Evolutionary conservation across 2,888 invertebrate species (phyloP), one percentile per base, ranked within the genome.

Genomic region (Rhagophthalmus giganteus): DNA sequence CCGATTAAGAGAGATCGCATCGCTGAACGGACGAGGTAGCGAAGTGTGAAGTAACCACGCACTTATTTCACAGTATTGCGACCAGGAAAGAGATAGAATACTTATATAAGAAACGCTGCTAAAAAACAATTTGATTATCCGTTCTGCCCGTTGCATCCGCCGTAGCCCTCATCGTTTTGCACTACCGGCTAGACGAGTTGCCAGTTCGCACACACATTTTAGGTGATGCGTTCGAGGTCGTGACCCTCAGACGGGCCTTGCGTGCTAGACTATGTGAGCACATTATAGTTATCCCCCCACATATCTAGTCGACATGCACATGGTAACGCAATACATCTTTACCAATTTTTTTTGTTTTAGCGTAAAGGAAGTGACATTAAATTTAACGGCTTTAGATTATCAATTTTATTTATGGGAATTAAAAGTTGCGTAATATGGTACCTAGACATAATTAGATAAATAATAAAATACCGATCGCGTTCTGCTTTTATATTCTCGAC

Each of bases 141-240:
- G 54, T 55, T 57, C 52, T 50, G 46, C 46, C 41, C 49, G 49
- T 20, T 57, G 57, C 60, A 58, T 57, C 58, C 58, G 57, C 42
- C 39, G 55, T 40, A 50, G 53, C 58, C 51, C 58, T 53, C 54
- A 54, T 41, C 39, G 52, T 57, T 60, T 57, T 58, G 59, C 61
- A 58, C 53, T 57, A 41, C 40, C 58, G 59, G 55, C 60, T 57
- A 59, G 60, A 59, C 60, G 55, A 55, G 57, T 62, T 61, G 59
- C 59, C 35, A 32, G 39, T 47, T 46, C 35, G 37, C 51, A 46
- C 41, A 55, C 41, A 48, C 41, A 48, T 47, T 46, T 51, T 55
- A 41, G 50, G 50, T 41, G 47, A 51, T 47, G 46, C 47, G 51
- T 55, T 53, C 55, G 55, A 51, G 50, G 55, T 52, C 47, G 47